Percentiles rank a stretch among this genome's conserved stretches.
These are phyloP conservation scores for Falco naumanni DNA, from an alignment of 2,797 vertebrate species.

Conservation along the genomic window DNA sequence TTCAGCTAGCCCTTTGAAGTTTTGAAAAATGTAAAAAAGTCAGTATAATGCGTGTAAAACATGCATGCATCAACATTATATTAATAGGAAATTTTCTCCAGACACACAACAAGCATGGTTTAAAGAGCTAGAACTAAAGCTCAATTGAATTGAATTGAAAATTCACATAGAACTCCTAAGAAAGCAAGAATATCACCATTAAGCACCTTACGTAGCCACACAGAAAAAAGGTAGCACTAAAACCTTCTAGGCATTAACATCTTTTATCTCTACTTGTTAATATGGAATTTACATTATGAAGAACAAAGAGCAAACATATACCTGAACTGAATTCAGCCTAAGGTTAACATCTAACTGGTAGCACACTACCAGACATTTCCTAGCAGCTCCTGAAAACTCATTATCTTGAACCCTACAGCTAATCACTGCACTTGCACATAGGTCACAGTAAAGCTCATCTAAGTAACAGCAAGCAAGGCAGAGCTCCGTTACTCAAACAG, in stretches of 20 bases:
- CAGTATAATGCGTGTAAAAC: background rate
- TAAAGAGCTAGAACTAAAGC: background rate
- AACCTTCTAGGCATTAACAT: background rate
- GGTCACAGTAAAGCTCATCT: background rate
- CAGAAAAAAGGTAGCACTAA: background rate
- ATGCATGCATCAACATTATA: background rate
- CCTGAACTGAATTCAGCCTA: background rate
- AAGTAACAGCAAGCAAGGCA: background rate
- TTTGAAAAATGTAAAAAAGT: background rate
- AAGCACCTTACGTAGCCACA: background rate
- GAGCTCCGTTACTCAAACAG: background rate
- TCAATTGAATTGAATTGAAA: background rate
- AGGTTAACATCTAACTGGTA: background rate
- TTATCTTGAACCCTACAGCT: background rate
- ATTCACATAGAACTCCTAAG: background rate
- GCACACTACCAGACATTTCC: background rate
- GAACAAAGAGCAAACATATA: constrained; percentile 22
- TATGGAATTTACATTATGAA: background rate
- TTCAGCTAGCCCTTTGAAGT: background rate
- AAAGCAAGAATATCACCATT: background rate
- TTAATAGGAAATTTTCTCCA: background rate
- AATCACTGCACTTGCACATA: background rate
- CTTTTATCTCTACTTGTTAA: background rate
- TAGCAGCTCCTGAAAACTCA: background rate
- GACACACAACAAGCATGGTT: background rate